phyloP scores from a whole-genome alignment of 2,113 vertebrate genomes.

The Erythrolamprus reginae region DNA sequence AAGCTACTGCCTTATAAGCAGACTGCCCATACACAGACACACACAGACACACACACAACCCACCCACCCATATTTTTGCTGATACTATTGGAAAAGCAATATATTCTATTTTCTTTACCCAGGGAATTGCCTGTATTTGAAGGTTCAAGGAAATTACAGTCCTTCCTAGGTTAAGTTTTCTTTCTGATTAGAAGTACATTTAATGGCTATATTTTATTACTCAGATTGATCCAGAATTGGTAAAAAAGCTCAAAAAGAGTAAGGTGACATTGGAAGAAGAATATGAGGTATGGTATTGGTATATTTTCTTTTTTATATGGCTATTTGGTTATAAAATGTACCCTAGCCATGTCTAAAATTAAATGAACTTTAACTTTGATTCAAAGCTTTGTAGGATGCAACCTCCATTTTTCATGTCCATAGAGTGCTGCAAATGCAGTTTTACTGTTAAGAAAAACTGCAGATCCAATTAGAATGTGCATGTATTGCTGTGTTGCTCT shows the following conservation, averaged over 20 bases:
- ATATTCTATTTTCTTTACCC: too few species aligned
- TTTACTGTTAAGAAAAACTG: constrained; percentile 3
- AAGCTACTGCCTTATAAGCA: too few species aligned
- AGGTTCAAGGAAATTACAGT: background rate
- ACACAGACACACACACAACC: too few species aligned
- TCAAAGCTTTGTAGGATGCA: constrained; percentile 40
- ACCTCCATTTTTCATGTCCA: constrained; percentile 41
- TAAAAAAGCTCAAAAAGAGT: constrained; percentile 72
- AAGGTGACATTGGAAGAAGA: constrained; percentile 81
- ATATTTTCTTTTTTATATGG: constrained; percentile 39
- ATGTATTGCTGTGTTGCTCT: background rate
- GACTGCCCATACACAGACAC: too few species aligned
- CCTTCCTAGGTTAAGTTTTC: background rate
- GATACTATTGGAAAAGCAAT: too few species aligned
- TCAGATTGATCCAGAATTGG: constrained; percentile 79
- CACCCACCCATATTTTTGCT: too few species aligned
- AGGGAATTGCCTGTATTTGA: background rate
- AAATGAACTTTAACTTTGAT: constrained; percentile 54
- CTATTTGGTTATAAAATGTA: constrained; percentile 27
- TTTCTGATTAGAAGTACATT: background rate
- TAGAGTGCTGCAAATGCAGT: constrained; percentile 32
- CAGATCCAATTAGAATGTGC: constrained; percentile 16
- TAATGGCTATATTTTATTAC: constrained; percentile 29
- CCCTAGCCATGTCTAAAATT: constrained; percentile 57
- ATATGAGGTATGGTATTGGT: constrained; percentile 77